These are phyloP conservation scores for Triplophysa tibetana DNA, from an alignment of 2,113 vertebrate genomes.

Conservation along the genomic window DNA sequence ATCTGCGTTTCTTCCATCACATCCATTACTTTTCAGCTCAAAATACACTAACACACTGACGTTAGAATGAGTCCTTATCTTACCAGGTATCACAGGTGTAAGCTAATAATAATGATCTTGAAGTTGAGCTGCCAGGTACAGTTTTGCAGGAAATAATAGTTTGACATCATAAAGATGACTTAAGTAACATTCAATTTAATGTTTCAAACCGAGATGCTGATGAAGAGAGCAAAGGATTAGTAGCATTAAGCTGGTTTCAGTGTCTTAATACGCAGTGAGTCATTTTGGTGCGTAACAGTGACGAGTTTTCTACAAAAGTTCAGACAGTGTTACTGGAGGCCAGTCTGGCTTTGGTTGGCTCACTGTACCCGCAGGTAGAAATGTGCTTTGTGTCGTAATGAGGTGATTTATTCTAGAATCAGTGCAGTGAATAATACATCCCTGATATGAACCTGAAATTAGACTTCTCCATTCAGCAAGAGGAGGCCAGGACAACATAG, in stretches of 20 bases:
- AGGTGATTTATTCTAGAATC: conserved; percentile 59
- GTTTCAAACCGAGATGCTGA: too few relatives aligned
- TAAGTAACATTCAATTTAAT: too few relatives aligned
- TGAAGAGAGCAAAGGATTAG: too few relatives aligned
- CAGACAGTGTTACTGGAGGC: conserved; percentile 1
- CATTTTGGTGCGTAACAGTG: background rate
- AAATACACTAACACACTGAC: background rate
- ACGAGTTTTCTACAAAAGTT: background rate
- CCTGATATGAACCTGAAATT: conserved; percentile 58
- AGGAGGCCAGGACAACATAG: background rate
- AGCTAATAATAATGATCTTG: too few relatives aligned
- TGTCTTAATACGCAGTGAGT: background rate
- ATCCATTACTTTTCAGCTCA: conserved; percentile 6
- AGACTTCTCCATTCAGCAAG: conserved; percentile 49
- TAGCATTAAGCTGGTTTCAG: background rate
- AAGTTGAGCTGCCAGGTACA: too few relatives aligned
- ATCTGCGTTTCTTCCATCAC: conserved; percentile 50
- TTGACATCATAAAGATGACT: too few relatives aligned
- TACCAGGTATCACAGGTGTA: too few relatives aligned
- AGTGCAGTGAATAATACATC: conserved; percentile 65
- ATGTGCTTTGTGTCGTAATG: conserved; percentile 64
- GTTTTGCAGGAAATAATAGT: too few relatives aligned
- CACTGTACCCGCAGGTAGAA: conserved; percentile 56
- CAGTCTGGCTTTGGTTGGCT: conserved; percentile 12
- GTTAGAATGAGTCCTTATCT: background rate